Percentiles rank a stretch among this genome's conserved stretches.
Conservation (phyloP, 2,113 vertebrate species). For the rat (Rattus norvegicus) region GRCr8 NC_086037.1:51958501-51959000, state of each 20-base stretch:
- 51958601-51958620: neutral
- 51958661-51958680: neutral
- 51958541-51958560: neutral
- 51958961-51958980: neutral
- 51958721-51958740: neutral
- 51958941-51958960: neutral
- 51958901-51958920: neutral
- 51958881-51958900: neutral
- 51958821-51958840: neutral
- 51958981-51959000: neutral
- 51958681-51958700: neutral
- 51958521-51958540: neutral
- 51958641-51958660: neutral
- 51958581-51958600: neutral
- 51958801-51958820: neutral
- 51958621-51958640: neutral
- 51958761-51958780: neutral
- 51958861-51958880: neutral
- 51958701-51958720: neutral
- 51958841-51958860: neutral
- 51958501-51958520: neutral
- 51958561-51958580: neutral
- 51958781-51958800: neutral
- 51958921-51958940: neutral
- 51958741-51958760: neutral